These are phyloP conservation scores for Quadroppia sp. DNA, from an alignment of 2,888 invertebrate genomes.

Conservation along the genomic window DNA sequence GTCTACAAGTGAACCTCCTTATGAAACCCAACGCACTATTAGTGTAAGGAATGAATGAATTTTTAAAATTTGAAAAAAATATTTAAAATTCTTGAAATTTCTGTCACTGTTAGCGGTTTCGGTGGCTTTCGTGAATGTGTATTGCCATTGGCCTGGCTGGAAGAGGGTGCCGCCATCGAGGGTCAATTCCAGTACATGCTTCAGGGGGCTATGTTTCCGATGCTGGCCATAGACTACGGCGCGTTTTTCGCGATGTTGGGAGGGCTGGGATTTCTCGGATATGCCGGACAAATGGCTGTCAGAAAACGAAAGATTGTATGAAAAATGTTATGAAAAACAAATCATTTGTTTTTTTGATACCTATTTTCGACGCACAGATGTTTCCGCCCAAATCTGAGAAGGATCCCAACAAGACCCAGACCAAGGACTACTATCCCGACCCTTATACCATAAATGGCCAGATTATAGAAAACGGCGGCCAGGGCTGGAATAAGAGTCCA, in stretches of 20 bases:
- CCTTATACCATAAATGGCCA: too few relatives aligned
- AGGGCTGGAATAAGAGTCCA: too few relatives aligned
- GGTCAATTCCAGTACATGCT: background rate
- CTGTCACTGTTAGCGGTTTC: constrained; percentile 12
- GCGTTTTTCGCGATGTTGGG: background rate
- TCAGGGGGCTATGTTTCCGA: background rate
- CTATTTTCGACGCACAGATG: too few relatives aligned
- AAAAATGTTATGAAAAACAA: too few relatives aligned
- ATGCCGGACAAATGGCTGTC: too few relatives aligned
- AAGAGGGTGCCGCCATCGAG: constrained; percentile 22
- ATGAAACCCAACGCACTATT: constrained; percentile 26
- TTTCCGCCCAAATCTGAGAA: background rate
- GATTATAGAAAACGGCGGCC: too few relatives aligned
- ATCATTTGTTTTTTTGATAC: background rate
- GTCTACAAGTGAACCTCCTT: constrained; percentile 32
- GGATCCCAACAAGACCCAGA: too few relatives aligned
- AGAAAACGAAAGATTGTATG: too few relatives aligned
- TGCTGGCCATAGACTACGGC: background rate
- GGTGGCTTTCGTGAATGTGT: background rate
- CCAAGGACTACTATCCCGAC: too few relatives aligned
- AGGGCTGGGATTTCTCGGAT: too few relatives aligned
- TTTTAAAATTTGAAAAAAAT: too few relatives aligned
- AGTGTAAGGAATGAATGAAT: background rate
- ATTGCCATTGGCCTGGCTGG: constrained; percentile 33
- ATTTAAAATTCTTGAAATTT: too few relatives aligned